These are phyloP conservation scores for Dascillus cervinus DNA, from an alignment of 2,888 invertebrate genomes.

Conservation along the genomic window DNA sequence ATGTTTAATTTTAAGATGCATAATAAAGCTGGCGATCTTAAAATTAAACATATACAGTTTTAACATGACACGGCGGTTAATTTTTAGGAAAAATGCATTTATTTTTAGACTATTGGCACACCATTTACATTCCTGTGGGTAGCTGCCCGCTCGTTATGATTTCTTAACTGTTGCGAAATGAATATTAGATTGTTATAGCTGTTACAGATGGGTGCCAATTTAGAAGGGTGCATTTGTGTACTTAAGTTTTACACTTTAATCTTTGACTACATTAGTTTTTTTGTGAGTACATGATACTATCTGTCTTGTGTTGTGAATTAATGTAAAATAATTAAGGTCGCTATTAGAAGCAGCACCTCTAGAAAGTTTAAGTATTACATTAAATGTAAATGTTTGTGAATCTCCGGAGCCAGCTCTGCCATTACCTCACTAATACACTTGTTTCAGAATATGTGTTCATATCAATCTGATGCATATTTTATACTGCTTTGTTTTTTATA, in stretches of 20 bases:
- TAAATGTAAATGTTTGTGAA: conserved; percentile 33
- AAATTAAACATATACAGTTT: conserved; percentile 9
- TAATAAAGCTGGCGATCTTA: conserved; percentile 9
- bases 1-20: conserved; percentile 30
- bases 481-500: conserved; percentile 30
- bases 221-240: conserved; percentile 33
- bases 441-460: conserved; percentile 39
- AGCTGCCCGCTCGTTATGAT: conserved; percentile 11
- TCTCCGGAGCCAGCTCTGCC: conserved; percentile 32
- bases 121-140: conserved; percentile 21
- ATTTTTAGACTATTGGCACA: conserved; percentile 14
- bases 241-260: conserved; percentile 27
- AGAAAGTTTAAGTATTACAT: conserved; percentile 25
- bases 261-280: conserved; percentile 20
- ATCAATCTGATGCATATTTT: conserved; percentile 33
- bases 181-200: conserved; percentile 8
- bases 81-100: conserved; percentile 14
- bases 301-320: conserved; percentile 14
- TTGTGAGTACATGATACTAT: conserved; percentile 12
- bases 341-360: conserved; percentile 12
- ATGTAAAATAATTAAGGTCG: conserved; percentile 21
- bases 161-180: conserved; percentile 9
- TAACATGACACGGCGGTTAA: conserved; percentile 10
- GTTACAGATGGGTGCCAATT: conserved; percentile 27
- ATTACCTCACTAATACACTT: conserved; percentile 35